phyloP scores from a whole-genome alignment of 2,113 vertebrate species.

The Oreotrochilus melanogaster region DNA sequence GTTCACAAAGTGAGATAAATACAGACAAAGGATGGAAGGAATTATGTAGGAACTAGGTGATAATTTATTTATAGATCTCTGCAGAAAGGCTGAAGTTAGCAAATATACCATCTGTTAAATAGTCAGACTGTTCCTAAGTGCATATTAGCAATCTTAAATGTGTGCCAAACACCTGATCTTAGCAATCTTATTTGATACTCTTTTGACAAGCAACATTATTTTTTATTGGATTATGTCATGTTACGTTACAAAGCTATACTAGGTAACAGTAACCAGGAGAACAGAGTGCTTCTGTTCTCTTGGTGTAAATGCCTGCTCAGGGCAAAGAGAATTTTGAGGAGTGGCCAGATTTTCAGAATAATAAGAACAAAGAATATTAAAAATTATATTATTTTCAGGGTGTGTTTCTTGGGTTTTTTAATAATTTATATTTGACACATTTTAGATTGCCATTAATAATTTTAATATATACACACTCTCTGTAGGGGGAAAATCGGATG shows the following conservation, averaged over 20 bases:
- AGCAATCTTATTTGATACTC: neutral
- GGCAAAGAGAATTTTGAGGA: neutral
- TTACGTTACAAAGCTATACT: conserved; percentile 21
- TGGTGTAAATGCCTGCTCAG: neutral
- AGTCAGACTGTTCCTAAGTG: conserved; percentile 51
- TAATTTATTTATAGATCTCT: conserved; percentile 73
- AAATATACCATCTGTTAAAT: conserved; percentile 70
- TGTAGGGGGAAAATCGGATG: fast-evolving
- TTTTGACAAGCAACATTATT: conserved; percentile 54
- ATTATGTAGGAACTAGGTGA: conserved; percentile 48
- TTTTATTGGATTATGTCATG: conserved; percentile 64
- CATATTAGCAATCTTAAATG: conserved; percentile 57
- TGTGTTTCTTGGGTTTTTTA: neutral
- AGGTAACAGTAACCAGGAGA: conserved; percentile 21
- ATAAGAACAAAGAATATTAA: neutral
- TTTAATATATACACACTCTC: neutral
- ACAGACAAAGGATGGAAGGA: conserved; percentile 43
- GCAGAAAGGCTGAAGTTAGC: conserved; percentile 61
- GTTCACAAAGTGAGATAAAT: conserved; percentile 57
- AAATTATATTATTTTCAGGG: neutral
- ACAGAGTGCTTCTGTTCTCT: neutral
- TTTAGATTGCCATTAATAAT: neutral
- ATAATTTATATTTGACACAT: neutral
- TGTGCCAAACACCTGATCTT: conserved; percentile 61
- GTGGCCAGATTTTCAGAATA: neutral